Evolutionary conservation across 1,140 invertebrate genomes (phyloP).

Genomic region (Calliphora vicina): DNA sequence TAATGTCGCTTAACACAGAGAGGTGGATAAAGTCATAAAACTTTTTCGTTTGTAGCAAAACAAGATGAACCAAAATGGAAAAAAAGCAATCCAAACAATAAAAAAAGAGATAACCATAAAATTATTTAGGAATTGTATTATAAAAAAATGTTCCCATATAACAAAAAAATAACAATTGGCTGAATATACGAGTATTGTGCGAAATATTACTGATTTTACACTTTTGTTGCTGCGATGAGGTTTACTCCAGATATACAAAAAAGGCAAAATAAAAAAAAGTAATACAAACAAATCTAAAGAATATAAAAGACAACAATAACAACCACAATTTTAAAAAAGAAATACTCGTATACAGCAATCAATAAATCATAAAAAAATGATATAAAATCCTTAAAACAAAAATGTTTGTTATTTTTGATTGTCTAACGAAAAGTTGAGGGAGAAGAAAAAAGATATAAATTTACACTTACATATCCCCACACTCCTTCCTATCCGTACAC

Average conservation of each 20-base stretch:
- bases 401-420: background rate
- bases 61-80: background rate
- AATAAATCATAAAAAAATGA: background rate
- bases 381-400: background rate
- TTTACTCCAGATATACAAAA: background rate
- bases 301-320: background rate
- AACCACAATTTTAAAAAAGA: background rate
- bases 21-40: conserved; percentile 1
- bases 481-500: background rate
- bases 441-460: background rate
- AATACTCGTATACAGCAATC: background rate
- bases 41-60: background rate
- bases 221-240: background rate
- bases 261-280: background rate
- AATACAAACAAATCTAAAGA: background rate
- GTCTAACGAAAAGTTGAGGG: background rate
- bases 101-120: background rate
- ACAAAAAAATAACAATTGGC: background rate
- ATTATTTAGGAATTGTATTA: background rate
- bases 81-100: background rate
- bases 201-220: background rate
- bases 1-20: background rate
- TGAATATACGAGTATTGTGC: background rate
- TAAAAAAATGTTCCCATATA: background rate
- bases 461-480: background rate